Conservation (phyloP, 2,888 invertebrate genomes). For the Panzeria rudis region DNA sequence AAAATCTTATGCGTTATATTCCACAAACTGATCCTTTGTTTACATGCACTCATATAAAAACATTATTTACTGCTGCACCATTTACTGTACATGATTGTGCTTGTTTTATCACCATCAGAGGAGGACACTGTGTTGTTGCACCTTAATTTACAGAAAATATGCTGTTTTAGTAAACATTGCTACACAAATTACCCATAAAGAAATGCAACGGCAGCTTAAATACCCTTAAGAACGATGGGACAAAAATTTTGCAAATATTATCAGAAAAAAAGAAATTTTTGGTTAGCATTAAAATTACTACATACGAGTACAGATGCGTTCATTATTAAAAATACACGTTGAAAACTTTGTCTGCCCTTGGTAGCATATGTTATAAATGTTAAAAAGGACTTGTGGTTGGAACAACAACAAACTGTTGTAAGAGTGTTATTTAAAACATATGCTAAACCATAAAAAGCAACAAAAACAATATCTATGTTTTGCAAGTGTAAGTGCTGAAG, state of each 20-base stretch:
- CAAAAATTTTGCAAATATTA: not conserved
- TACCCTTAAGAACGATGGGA: slow-evolving; percentile 34
- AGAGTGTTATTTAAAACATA: slow-evolving; percentile 61
- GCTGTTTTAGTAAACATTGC: slow-evolving; percentile 50
- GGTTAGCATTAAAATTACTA: slow-evolving; percentile 23
- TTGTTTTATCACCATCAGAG: slow-evolving; percentile 14
- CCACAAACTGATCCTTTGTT: too few species aligned
- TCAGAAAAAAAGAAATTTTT: slow-evolving; percentile 16
- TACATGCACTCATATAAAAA: not conserved
- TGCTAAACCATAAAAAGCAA: slow-evolving; percentile 58
- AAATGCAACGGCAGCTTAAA: slow-evolving; percentile 43
- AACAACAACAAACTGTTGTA: slow-evolving; percentile 46
- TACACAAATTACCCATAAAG: slow-evolving; percentile 63
- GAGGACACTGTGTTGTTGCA: slow-evolving; percentile 47
- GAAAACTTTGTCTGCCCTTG: slow-evolving; percentile 66
- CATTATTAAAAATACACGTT: slow-evolving; percentile 65
- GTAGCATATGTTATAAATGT: slow-evolving; percentile 63
- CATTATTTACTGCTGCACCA: slow-evolving; percentile 11
- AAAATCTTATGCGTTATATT: too few species aligned
- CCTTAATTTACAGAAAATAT: slow-evolving; percentile 50
- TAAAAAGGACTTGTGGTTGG: slow-evolving; percentile 66
- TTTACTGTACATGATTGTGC: slow-evolving; percentile 1
- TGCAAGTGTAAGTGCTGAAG: slow-evolving; percentile 56
- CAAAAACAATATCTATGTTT: slow-evolving; percentile 36
- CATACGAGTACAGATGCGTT: slow-evolving; percentile 49